Base-by-base conservation (phyloP, 2,888 invertebrate genomes). In the Cheilosia pagana region DNA sequence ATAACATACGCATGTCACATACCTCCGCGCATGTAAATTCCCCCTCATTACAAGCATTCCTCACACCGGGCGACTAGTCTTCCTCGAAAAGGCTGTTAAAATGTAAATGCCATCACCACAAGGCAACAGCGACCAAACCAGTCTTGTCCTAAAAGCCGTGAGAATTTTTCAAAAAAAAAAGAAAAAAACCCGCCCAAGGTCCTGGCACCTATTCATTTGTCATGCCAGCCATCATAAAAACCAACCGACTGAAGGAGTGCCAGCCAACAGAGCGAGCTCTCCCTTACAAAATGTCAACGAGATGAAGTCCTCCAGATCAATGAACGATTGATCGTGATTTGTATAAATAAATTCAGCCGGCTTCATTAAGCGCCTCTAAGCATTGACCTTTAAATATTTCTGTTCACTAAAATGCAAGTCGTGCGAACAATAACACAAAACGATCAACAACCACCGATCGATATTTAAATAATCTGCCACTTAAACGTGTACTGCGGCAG, bases 321-420 rank as follows among this genome's bases (percentile, higher is more conserved):
- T 35, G 65, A 55, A 60, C 65, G 60, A 72, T 82, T 48, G 67
- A 78, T 77, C 78, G 67, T 78, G 78, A 67, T 67, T 41, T 35
- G 52, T 25, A 31, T 39, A n/a, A n/a, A 39, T 19, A 39, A 50
- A 65, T 39, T 63, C 31, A 43, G 43, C 53, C 65, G 57, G 39
- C 71, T 35, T 57, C 53, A 41, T 59, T 48, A 41, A 59, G 35
- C n/a, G 53, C 71, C 71, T 67, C 31, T 72, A 71, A 78, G 67
- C 78, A 78, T 67, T 82, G 78, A 82, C 82, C 82, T 82, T 82
- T 78, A 68, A 77, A 52, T 41, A 21, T 59, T 59, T 65, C 8
- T 23, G 35, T 41, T 57, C 35, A 48, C 28, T 41, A 50, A n/a
- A 52, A 43, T 23, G 31, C 8, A 39, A 48, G 65, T 68, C 68